A percentile compares a stretch with the other conserved stretches of the same genome.
phyloP scores from a whole-genome alignment of 2,797 vertebrate species.

The Nannoperca australis region DNA sequence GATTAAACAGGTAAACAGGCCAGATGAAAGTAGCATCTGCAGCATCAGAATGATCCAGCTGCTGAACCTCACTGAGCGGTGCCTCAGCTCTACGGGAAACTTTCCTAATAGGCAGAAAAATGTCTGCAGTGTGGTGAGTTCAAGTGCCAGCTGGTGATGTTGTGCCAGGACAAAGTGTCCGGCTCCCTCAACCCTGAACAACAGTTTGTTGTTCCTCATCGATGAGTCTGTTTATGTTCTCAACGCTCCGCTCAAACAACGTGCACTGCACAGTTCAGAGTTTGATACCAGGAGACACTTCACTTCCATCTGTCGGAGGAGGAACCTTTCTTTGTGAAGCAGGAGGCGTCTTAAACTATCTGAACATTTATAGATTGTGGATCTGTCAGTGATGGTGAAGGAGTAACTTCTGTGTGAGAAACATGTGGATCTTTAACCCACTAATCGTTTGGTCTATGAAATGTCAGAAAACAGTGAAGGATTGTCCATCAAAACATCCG shows the following conservation, averaged over 20 bases:
- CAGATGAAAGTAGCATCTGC: slow-evolving; percentile 13
- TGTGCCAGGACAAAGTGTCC: slow-evolving; percentile 42
- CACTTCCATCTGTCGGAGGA: background rate
- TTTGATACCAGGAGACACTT: background rate
- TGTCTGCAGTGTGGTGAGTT: slow-evolving; percentile 56
- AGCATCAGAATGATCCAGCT: slow-evolving; percentile 5
- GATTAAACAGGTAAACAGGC: background rate
- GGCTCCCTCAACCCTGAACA: background rate
- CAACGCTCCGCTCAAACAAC: background rate
- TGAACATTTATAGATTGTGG: background rate
- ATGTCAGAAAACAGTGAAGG: background rate
- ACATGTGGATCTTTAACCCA: background rate
- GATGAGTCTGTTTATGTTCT: background rate
- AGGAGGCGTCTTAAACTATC: background rate
- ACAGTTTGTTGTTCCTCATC: background rate
- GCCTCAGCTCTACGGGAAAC: slow-evolving; percentile 33
- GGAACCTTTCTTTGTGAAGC: background rate
- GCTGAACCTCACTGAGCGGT: background rate
- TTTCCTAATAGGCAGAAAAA: slow-evolving; percentile 57
- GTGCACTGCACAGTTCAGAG: background rate
- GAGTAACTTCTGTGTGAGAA: background rate
- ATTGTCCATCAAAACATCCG: background rate
- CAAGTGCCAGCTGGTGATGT: slow-evolving; percentile 35
- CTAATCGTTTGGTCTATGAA: background rate
- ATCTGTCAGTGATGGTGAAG: background rate